These are phyloP conservation scores for Pelobates fuscus DNA, from an alignment of 2,113 vertebrate genomes.

Conservation along the genomic window DNA sequence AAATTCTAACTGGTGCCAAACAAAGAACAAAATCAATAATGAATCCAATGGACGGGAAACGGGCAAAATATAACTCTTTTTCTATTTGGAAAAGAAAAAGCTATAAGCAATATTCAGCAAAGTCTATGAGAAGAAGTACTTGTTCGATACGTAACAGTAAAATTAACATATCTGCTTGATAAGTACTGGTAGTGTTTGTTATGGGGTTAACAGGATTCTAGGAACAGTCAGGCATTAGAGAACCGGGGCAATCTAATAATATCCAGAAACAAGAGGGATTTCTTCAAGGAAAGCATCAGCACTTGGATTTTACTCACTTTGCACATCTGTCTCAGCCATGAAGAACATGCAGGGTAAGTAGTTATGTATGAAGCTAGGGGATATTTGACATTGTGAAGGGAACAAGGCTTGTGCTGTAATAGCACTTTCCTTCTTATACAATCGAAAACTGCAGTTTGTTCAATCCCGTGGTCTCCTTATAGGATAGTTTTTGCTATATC, in stretches of 20 bases:
- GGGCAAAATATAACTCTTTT: slow-evolving; percentile 23
- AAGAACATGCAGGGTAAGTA: slow-evolving; percentile 27
- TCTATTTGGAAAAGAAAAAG: slow-evolving; percentile 29
- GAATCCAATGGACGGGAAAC: slow-evolving; percentile 51
- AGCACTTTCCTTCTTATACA: slow-evolving; percentile 22
- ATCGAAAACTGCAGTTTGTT: slow-evolving; percentile 38
- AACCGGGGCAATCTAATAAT: neutral
- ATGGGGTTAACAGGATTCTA: neutral
- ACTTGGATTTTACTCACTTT: slow-evolving; percentile 9
- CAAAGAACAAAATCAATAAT: slow-evolving; percentile 58
- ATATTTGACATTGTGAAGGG: slow-evolving; percentile 31
- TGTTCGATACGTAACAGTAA: neutral
- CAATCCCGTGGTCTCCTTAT: slow-evolving; percentile 2
- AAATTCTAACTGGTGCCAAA: slow-evolving; percentile 57
- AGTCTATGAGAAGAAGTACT: accelerated
- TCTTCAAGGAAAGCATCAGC: slow-evolving; percentile 38
- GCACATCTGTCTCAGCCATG: slow-evolving; percentile 22
- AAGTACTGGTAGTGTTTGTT: too few relatives aligned
- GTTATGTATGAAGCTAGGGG: slow-evolving; percentile 34
- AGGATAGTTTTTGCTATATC: slow-evolving; percentile 11
- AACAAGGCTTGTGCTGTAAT: slow-evolving; percentile 34
- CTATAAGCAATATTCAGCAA: neutral
- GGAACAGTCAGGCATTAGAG: neutral
- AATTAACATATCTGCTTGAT: neutral
- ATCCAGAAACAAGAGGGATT: slow-evolving; percentile 8